Base-by-base conservation (phyloP, 2,113 vertebrate species). In the Pyxicephalus adspersus region DNA sequence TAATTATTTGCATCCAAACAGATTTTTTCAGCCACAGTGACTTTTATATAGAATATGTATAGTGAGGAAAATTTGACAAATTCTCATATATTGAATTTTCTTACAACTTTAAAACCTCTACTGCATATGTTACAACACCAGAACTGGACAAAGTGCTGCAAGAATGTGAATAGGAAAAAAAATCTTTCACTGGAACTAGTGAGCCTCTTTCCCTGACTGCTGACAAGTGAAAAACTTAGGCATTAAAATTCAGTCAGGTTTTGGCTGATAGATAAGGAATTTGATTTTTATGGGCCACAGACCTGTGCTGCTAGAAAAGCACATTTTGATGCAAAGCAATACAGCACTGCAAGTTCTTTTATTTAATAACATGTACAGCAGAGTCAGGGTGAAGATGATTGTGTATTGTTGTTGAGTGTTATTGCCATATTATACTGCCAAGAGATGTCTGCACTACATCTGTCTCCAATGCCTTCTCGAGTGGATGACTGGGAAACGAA, bases 331-430 rank as follows among this genome's bases (percentile, higher is more conserved):
- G 74, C 19, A 51, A 64, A 51, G 26, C 74, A 64, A 26, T 76
- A 7, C 29, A 61, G 31, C 4, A 25, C 34, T 52, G 23, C 60
- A 31, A 77, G 68, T 29, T 31, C 58, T 61, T 64, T 77, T 52
- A 52, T 64, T 64, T 64, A 77, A 77, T 77, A 64, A 64, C 38
- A n/a, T 64, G 45, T 51, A 64, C 18, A 28, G 18, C 74, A 52
- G 38, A 64, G 61, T 51, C 60, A 29, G 60, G 20, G 13, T 19
- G 38, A 64, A 77, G 31, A 51, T 61, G 57, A 77, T 64, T 77
- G 20, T 64, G 23, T 64, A 51, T 77, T 77, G 61, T 54, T 77
- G 38, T 64, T n/a, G 20, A 63, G 45, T 77, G 74, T 52, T 77
- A 61, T 77, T 64, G 68, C 51, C 28, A 29, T 51, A 55, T 29